phyloP scores from a whole-genome alignment of 2,888 invertebrate genomes.

The Abrostola tripartita region DNA sequence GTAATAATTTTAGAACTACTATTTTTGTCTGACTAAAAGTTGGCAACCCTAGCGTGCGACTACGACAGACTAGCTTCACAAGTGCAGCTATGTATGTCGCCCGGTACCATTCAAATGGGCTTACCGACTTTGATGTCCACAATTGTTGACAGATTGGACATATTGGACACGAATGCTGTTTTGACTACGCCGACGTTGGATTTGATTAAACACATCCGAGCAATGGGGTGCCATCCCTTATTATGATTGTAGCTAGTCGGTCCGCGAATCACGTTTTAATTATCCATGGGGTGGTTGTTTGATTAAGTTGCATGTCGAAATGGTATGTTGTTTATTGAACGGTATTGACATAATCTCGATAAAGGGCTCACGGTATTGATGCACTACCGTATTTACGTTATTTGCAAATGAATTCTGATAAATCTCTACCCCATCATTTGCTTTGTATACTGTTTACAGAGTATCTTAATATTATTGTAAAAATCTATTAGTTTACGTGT shows the following conservation, averaged over 20 bases:
- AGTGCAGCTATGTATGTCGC: constrained; percentile 39
- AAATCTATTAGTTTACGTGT: too few relatives aligned
- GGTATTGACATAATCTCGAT: not conserved
- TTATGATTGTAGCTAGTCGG: constrained; percentile 1
- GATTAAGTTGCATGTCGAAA: constrained; percentile 7
- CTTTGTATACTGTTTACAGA: too few relatives aligned
- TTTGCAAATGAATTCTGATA: too few relatives aligned
- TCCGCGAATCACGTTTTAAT: constrained; percentile 1
- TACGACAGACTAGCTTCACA: constrained; percentile 26
- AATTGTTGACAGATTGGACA: constrained; percentile 30
- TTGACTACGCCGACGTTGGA: constrained; percentile 14
- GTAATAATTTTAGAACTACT: too few relatives aligned
- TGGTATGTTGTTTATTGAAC: not conserved
- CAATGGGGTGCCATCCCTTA: not conserved
- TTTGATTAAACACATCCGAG: constrained; percentile 27
- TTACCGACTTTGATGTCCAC: constrained; percentile 33
- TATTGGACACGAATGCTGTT: constrained; percentile 26
- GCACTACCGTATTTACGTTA: too few relatives aligned
- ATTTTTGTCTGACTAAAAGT: too few relatives aligned
- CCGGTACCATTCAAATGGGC: constrained; percentile 28
- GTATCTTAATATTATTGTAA: too few relatives aligned
- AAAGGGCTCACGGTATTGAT: not conserved
- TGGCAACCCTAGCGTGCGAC: too few relatives aligned
- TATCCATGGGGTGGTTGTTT: constrained; percentile 2
- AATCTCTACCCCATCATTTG: too few relatives aligned